Evolutionary conservation across 2,113 vertebrate species (phyloP).

Genomic region (Centropus unirufus): DNA sequence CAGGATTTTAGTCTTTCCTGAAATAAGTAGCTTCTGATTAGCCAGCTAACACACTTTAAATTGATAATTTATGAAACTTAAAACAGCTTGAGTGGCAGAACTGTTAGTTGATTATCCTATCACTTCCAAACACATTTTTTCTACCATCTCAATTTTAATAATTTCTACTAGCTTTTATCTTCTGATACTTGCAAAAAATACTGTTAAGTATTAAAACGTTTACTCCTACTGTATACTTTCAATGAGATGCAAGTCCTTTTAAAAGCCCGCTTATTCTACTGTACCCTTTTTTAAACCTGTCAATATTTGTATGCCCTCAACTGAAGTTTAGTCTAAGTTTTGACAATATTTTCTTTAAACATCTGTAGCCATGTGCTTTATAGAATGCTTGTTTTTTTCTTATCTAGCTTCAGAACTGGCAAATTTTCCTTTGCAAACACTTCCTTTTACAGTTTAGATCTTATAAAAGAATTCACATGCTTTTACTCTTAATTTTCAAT

Average conservation of each 20-base stretch:
- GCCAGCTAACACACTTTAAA: slow-evolving; percentile 60
- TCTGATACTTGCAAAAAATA: neutral
- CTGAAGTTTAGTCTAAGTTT: neutral
- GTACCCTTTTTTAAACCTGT: neutral
- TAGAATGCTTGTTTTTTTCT: neutral
- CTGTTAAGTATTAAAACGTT: neutral
- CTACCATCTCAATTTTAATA: neutral
- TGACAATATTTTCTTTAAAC: neutral
- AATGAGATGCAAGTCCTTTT: neutral
- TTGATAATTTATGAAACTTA: slow-evolving; percentile 55
- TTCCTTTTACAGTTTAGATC: neutral
- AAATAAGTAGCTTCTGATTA: slow-evolving; percentile 60
- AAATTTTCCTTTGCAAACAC: neutral
- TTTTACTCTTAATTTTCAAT: neutral
- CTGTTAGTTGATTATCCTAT: neutral
- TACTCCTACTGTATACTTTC: neutral
- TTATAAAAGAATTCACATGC: neutral
- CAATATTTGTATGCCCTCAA: neutral
- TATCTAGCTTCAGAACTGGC: neutral
- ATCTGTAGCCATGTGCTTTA: neutral
- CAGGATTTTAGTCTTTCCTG: slow-evolving; percentile 33
- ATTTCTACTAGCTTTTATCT: neutral
- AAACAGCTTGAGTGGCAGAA: neutral
- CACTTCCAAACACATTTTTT: neutral
- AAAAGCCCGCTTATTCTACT: neutral